Base-by-base conservation (phyloP, 1,140 invertebrate species). In the Bactericera cockerelli region DNA sequence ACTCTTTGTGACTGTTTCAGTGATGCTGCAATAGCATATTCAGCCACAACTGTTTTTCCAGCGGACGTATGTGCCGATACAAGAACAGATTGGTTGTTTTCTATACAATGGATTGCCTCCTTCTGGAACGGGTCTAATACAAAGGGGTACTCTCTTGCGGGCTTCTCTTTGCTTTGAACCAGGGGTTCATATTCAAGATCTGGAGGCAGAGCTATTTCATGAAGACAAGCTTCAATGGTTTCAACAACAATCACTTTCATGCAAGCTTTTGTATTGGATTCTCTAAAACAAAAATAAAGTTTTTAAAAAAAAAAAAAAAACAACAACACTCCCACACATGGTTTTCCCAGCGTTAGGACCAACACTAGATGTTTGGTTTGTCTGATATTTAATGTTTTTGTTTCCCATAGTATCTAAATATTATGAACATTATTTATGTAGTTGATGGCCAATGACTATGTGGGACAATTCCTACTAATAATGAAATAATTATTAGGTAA, bases 41-140 rank as follows among this genome's bases (percentile, higher is more conserved):
- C 92, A 28, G 94, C 96, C 33, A 98, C 93, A 21, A 98, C 96
- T 55, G 96, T 99, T 82, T 99, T 99, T 54, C 97, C 97, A 61
- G 97, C 95, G n/a, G 95, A 99, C 3, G 97, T 99, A 71, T 99
- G 97, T 26, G 97, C 96, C 0, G 95, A 98, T 0, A 99, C 96
- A 21, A 99, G 76, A 10, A 99, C 95, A 21, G 94, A 98, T 68
- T 92, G 94, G 69, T 93, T 86, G 72, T 99, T 99, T 69, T 99
- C 94, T 63, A 99, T 86, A 73, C 96, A 99, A 25, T 91, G 73
- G 60, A 99, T 90, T 2, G 97, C 94, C 76, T 99, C 90, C 66
- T 90, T 92, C 72, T 99, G 97, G 75, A 99, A 99, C 0, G 94
- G 86, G 84, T 99, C 97, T 22, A 99, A 75, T 57, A 87, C 83